Evolutionary conservation across 2,113 vertebrate species (phyloP), one percentile per base, ranked within the genome.

Genomic region (Taurulus bubalis): DNA sequence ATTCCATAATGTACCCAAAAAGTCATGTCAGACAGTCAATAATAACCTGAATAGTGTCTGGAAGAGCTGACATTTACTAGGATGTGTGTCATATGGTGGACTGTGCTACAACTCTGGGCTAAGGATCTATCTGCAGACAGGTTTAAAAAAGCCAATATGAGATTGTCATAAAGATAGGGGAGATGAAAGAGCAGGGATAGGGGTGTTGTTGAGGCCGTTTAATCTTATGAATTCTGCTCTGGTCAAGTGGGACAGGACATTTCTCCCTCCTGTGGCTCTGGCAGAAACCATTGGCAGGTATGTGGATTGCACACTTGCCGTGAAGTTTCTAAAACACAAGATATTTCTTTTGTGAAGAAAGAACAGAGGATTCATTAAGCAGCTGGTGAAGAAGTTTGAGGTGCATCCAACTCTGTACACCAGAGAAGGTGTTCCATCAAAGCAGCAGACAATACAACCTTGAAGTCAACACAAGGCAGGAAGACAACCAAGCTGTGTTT

Each of bases 361-460:
- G 12, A 71, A 38, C 12, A 16, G 70, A 58, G 65, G 55, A 59
- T 70, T 75, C 30, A 79, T 32, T 47, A 40, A 66, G 66, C 26
- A 30, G 71, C 3, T 66, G 34, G 22, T 58, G 12, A 65, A 58
- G 47, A 64, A n/a, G n/a, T 28, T 70, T 40, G 40, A 34, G 65
- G 24, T 20, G 3, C 59, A 53, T 56, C 20, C n/a, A 45, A 28
- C 59, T 51, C 15, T 15, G 34, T 18, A 66, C 68, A 67, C 42
- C 34, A 34, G 16, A 20, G 42, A 40, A 76, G 2, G 3, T 0
- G 6, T 15, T 58, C 30, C 42, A 60, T 68, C 62, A 68, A 73
- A 77, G 78, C 60, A 67, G 53, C 60, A 47, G 60, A 71, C 51
- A 47, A 66, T 67, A 34, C 26, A 60, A 12, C 70, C 77, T 74